Base-by-base conservation (phyloP, 2,113 vertebrate species). In the Canis aureus region DNA sequence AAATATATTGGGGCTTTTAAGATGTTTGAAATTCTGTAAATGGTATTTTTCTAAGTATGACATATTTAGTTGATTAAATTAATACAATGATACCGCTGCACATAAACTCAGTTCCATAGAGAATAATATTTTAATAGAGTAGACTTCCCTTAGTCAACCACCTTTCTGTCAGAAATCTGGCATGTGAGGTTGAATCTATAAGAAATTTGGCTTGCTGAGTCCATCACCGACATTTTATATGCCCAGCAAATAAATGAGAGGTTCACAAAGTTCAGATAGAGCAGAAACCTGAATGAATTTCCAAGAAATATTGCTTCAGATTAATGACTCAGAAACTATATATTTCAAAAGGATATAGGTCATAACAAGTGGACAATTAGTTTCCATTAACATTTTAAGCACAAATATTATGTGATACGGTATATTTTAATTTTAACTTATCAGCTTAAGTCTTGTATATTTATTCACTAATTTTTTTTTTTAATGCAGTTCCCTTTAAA, bases 311-410 rank as follows among this genome's bases (percentile, higher is more conserved):
- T 17, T 94, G n/a, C 86, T 97, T 95, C 91, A 96, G 91, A 98
- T 98, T 96, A 98, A 97, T 84, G 89, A 97, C 94, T 94, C 89
- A 97, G 94, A 97, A 95, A 94, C 95, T 97, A 98, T 95, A 93
- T 92, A 95, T 98, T 98, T 98, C 96, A 96, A 96, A 97, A 98
- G 95, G 96, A 97, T 96, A 97, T 95, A 98, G 96, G 96, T 97
- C 95, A 98, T 91, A 97, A 97, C 95, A 98, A 98, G 89, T 98
- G 94, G 98, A 95, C 89, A 98, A 95, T 74, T 96, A 82, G 57
- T 97, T 98, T 98, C 97, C 87, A 97, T 98, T 97, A 97, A 90
- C 91, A 95, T 96, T 98, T 97, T 96, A 96, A 97, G 88, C 94
- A 94, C 88, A 90, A 92, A 82, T 94, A 97, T 95, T 93, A 96